A percentile compares a stretch with the other conserved stretches of the same genome.
phyloP scores from a whole-genome alignment of 2,888 invertebrate species.

The Hydrotaea cyrtoneurina region DNA sequence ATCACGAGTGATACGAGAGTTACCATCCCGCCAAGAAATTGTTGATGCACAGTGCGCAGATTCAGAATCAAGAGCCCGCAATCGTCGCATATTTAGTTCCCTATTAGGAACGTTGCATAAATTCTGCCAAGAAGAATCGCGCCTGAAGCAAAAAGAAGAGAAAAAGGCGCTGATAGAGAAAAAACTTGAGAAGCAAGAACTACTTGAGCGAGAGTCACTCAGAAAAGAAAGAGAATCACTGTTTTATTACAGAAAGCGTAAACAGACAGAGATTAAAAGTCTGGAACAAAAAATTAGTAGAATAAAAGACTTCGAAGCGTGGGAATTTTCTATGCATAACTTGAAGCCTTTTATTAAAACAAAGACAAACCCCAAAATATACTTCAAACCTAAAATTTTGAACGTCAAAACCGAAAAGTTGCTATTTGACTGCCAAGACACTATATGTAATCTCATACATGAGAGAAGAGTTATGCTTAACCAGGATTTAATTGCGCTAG shows the following conservation, averaged over 20 bases:
- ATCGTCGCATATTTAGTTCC: conserved; percentile 97
- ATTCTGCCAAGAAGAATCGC: conserved; percentile 96
- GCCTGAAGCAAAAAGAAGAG: conserved; percentile 91
- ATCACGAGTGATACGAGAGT: conserved; percentile 92
- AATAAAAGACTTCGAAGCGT: conserved; percentile 92
- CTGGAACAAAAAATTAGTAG: conserved; percentile 95
- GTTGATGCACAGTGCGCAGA: conserved; percentile 91
- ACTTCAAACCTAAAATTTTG: conserved; percentile 92
- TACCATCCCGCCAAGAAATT: conserved; percentile 92
- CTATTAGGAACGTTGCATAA: conserved; percentile 96
- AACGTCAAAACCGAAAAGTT: conserved; percentile 86
- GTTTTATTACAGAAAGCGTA: conserved; percentile 91
- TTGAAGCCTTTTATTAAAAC: conserved; percentile 93
- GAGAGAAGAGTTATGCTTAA: conserved; percentile 85
- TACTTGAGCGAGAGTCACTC: conserved; percentile 92
- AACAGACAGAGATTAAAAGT: conserved; percentile 93
- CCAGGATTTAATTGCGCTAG: conserved; percentile 85
- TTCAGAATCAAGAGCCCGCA: conserved; percentile 90
- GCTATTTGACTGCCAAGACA: conserved; percentile 84
- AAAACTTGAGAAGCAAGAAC: conserved; percentile 95
- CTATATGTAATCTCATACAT: conserved; percentile 85
- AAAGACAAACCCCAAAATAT: conserved; percentile 91
- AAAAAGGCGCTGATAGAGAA: conserved; percentile 92
- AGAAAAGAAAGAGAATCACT: conserved; percentile 91
- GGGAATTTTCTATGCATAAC: conserved; percentile 90